Evolutionary conservation across 2,113 vertebrate genomes (phyloP).

Genomic region (Saccopteryx bilineata): DNA sequence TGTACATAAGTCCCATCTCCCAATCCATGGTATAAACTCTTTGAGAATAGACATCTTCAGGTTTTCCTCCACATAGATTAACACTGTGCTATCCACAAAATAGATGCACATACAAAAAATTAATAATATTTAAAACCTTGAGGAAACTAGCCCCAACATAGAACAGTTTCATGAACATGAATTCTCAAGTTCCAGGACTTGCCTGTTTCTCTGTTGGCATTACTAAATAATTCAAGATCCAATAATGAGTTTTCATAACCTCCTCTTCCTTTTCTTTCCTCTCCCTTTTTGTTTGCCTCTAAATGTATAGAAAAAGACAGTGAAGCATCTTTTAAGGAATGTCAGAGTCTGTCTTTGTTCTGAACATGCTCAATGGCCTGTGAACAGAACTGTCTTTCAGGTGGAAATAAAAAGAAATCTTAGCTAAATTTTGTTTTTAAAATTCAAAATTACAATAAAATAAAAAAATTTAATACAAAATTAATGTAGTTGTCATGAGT

Average conservation of each 20-base stretch:
- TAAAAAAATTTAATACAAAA: not conserved
- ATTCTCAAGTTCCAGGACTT: not conserved
- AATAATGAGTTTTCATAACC: not conserved
- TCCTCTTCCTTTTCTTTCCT: not conserved
- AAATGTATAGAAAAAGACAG: not conserved
- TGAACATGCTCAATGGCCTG: not conserved
- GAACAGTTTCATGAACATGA: not conserved
- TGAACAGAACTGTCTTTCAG: not conserved
- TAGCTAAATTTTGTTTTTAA: slow-evolving; percentile 13
- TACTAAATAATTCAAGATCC: not conserved
- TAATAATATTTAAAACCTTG: not conserved
- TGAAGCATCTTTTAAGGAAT: not conserved
- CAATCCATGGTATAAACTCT: not conserved
- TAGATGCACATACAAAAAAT: not conserved
- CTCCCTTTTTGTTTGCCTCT: not conserved
- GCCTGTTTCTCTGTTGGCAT: not conserved
- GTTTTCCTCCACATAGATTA: not conserved
- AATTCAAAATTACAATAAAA: not conserved
- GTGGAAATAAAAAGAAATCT: not conserved
- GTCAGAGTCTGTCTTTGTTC: not conserved
- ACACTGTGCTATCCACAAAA: not conserved
- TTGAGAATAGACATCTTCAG: not conserved
- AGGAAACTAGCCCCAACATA: not conserved
- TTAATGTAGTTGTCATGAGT: not conserved
- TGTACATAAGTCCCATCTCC: not conserved